phyloP scores from a whole-genome alignment of 2,888 invertebrate species.

The Drosophila borborema region DNA sequence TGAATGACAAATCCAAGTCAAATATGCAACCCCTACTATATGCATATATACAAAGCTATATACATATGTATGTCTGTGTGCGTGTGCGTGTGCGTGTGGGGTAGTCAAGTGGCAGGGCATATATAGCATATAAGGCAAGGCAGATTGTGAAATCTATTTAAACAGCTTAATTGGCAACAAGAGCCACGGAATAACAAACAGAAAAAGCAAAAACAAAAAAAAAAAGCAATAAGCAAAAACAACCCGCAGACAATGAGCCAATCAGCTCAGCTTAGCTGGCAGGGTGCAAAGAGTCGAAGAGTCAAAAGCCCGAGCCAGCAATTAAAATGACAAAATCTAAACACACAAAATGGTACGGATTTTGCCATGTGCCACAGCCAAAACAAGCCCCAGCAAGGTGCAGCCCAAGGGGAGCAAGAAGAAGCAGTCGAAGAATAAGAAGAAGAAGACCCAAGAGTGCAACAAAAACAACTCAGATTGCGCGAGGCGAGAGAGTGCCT shows the following conservation, averaged over 20 bases:
- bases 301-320: constrained; percentile 59
- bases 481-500: not conserved
- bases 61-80: not conserved
- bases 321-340: constrained; percentile 81
- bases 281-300: constrained; percentile 59
- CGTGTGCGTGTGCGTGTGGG: constrained; percentile 10
- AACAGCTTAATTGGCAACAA: constrained; percentile 76
- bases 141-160: constrained; percentile 75
- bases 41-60: not conserved
- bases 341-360: constrained; percentile 77
- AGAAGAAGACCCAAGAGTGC: constrained; percentile 61
- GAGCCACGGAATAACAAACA: constrained; percentile 16
- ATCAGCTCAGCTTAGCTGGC: constrained; percentile 52
- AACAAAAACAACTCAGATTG: constrained; percentile 2
- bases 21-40: constrained; percentile 61
- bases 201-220: constrained; percentile 1
- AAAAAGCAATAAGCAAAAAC: not conserved
- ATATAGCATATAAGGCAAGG: constrained; percentile 37
- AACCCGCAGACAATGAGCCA: constrained; percentile 56
- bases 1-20: constrained; percentile 83
- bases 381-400: constrained; percentile 46
- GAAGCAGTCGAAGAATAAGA: not conserved
- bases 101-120: constrained; percentile 56
- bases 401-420: constrained; percentile 47
- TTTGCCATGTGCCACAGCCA: constrained; percentile 61